Conservation (phyloP, 2,113 vertebrate species). For the Larimichthys polyactis region DNA sequence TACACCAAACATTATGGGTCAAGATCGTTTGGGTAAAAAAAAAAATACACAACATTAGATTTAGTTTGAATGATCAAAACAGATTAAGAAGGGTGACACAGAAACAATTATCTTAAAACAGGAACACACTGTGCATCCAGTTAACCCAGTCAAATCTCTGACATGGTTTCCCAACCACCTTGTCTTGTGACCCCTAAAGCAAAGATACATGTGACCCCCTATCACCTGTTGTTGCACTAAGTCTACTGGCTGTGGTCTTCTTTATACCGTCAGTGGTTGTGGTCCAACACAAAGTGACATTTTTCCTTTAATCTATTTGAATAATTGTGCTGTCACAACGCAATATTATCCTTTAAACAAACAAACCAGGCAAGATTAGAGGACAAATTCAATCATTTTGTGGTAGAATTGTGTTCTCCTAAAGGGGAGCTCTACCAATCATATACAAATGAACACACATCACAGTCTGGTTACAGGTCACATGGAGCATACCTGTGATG, state of each 20-base stretch:
- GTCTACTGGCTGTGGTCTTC: no score
- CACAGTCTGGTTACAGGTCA: not conserved
- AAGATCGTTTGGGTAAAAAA: not conserved
- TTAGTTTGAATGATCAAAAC: not conserved
- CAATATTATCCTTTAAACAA: not conserved
- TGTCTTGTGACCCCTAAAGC: not conserved
- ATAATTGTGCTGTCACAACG: not conserved
- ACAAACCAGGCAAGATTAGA: not conserved
- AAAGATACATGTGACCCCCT: not conserved
- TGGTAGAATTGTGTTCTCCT: no score
- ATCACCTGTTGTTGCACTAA: no score
- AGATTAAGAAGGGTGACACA: not conserved
- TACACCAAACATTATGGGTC: not conserved
- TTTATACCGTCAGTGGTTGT: no score
- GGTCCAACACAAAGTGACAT: no score
- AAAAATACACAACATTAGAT: not conserved
- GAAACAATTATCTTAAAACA: not conserved
- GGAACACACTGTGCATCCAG: not conserved
- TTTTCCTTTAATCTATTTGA: no score
- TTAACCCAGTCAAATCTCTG: not conserved
- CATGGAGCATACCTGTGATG: not conserved
- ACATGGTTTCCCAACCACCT: not conserved
- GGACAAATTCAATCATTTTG: not conserved
- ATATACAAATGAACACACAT: not conserved
- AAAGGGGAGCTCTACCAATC: not conserved